Conservation (phyloP, 2,888 invertebrate species). For the Andrena chrysosceles region DNA sequence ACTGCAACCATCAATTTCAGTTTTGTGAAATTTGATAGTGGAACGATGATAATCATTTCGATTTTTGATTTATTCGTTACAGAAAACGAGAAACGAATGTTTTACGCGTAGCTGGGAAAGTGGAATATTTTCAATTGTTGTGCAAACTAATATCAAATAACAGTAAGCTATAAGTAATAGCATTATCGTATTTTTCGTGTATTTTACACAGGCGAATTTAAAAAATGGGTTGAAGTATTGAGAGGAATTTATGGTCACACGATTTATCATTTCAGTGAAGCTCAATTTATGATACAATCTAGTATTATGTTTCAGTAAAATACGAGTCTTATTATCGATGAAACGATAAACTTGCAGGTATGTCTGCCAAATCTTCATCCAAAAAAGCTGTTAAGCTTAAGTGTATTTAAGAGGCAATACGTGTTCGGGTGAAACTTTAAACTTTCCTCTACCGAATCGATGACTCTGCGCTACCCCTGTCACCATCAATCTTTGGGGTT, state of each 20-base stretch:
- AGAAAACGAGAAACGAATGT: background rate
- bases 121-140: background rate
- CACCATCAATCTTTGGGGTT: constrained; percentile 77
- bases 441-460: constrained; percentile 72
- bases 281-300: constrained; percentile 10
- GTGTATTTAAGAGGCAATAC: constrained; percentile 67
- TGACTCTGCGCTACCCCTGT: constrained; percentile 74
- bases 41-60: constrained; percentile 4
- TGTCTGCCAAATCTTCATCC: background rate
- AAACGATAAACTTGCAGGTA: background rate
- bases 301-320: background rate
- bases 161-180: too few relatives aligned
- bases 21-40: background rate
- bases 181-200: too few relatives aligned
- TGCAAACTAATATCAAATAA: too few relatives aligned
- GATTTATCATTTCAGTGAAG: background rate
- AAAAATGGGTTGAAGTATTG: too few relatives aligned
- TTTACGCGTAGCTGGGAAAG: background rate
- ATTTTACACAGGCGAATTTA: too few relatives aligned
- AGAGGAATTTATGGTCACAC: too few relatives aligned
- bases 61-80: background rate
- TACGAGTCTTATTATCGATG: constrained; percentile 4
- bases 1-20: background rate
- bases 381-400: constrained; percentile 54
- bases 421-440: constrained; percentile 69